Base-by-base conservation (phyloP, 2,113 vertebrate genomes). In the Alligator sinensis region DNA sequence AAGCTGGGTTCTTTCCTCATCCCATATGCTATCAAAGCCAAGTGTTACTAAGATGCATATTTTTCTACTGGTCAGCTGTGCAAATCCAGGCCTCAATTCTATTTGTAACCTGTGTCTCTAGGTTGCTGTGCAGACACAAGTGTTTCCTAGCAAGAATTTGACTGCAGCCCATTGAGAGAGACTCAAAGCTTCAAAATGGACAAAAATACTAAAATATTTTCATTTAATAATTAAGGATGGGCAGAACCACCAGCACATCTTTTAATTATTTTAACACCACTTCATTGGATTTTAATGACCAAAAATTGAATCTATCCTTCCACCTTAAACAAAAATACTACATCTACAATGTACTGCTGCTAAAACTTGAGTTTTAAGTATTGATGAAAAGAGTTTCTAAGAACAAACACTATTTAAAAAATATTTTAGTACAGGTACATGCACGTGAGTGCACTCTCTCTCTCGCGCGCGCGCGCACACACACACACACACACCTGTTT, bases 401-500 rank as follows among this genome's bases (percentile, higher is more conserved):
- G 62, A 93, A 93, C 83, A 38, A 90, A 13, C 25, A 80, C 88
- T 95, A 93, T 91, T 77, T 74, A 87, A 24, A 82, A 47, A 66
- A 87, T 30, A 30, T 66, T 91, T 80, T 74, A 82, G 47, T 9
- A 47, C 47, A 47, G 47, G 47, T 47, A 47, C 47, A 47, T 47
- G 47, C 47, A 47, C 47, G 9, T 47, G 47, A 47, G 47, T 47
- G 38, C 38, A 38, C 38, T 38, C 38, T 38, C 38, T 38, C 38
- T 5, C 38, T 9, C 47, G 47, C 9, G 9, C 47, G 9, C 47
- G 9, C 8, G 9, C 47, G 9, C 47, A 47, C 47, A 47, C 38
- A 38, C 38, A 38, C 38, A 38, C 38, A 77, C 4, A 72, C 61
- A 83, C 27, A 90, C 27, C 61, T 79, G 94, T 80, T 83, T 83